These are phyloP conservation scores for Aix galericulata DNA, from an alignment of 2,113 vertebrate genomes.

Conservation along the genomic window DNA sequence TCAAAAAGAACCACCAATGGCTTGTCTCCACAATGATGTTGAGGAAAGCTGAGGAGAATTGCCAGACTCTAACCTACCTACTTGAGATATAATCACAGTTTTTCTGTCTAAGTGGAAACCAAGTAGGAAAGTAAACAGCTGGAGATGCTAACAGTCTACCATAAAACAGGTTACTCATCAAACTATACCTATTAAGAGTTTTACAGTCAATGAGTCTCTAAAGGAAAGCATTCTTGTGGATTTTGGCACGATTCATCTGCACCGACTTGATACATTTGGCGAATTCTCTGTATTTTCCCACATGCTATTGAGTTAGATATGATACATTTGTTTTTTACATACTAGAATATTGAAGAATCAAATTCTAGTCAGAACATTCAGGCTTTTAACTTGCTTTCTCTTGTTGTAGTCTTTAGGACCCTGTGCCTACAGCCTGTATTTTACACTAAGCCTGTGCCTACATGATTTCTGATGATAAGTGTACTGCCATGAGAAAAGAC, in stretches of 20 bases:
- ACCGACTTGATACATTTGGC: background rate
- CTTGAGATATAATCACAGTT: background rate
- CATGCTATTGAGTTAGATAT: background rate
- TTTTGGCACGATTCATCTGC: background rate
- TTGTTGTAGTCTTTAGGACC: background rate
- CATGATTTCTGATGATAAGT: background rate
- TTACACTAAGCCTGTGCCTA: background rate
- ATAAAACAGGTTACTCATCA: background rate
- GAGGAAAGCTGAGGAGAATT: background rate
- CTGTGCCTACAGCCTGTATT: background rate
- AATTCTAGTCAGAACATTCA: background rate
- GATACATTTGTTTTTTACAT: background rate
- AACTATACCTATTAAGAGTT: background rate
- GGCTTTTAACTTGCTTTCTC: background rate
- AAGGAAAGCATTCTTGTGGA: background rate
- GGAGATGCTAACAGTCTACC: background rate
- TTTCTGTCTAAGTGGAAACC: background rate
- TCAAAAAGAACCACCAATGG: background rate
- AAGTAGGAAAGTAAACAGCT: background rate
- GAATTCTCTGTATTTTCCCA: background rate
- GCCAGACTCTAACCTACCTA: background rate
- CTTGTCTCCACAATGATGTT: background rate
- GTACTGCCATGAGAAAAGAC: background rate
- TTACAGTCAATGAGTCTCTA: background rate
- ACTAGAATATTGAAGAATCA: background rate